Evolutionary conservation across 2,113 vertebrate genomes (phyloP).

Genomic region (Cercocebus atys): DNA sequence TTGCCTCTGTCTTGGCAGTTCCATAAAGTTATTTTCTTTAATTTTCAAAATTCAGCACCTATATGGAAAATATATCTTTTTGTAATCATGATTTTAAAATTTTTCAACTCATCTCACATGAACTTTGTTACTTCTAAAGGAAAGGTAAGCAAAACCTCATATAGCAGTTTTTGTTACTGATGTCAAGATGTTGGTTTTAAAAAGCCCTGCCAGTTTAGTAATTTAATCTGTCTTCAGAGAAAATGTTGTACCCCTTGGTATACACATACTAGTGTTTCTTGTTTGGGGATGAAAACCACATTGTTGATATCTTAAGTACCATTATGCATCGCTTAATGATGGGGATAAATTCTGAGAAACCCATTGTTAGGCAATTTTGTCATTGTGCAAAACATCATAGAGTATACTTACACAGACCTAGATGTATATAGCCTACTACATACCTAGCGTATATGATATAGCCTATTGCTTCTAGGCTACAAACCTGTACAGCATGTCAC

Average conservation of each 20-base stretch:
- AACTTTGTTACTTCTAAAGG: conserved; percentile 15
- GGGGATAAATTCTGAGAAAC: not conserved
- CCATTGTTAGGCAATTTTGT: not conserved
- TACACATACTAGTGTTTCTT: not conserved
- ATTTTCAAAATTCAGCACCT: not conserved
- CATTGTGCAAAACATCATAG: not conserved
- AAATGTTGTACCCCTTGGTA: not conserved
- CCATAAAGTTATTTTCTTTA: conserved; percentile 19
- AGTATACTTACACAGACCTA: not conserved
- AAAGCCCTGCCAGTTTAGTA: not conserved
- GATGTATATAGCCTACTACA: not conserved
- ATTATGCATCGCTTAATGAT: not conserved
- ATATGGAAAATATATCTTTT: not conserved
- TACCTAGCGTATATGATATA: not conserved
- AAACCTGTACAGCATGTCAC: not conserved
- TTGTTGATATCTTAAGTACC: not conserved
- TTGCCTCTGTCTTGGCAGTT: not conserved
- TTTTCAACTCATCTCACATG: not conserved
- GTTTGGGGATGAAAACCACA: conserved; percentile 4
- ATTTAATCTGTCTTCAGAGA: conserved; percentile 25
- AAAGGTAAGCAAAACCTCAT: not conserved
- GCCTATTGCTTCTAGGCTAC: not conserved
- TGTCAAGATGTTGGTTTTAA: not conserved
- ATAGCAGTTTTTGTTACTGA: not conserved
- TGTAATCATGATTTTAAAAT: conserved; percentile 12